Conservation (phyloP, 2,888 invertebrate genomes). For the Ochropleura plecta region DNA sequence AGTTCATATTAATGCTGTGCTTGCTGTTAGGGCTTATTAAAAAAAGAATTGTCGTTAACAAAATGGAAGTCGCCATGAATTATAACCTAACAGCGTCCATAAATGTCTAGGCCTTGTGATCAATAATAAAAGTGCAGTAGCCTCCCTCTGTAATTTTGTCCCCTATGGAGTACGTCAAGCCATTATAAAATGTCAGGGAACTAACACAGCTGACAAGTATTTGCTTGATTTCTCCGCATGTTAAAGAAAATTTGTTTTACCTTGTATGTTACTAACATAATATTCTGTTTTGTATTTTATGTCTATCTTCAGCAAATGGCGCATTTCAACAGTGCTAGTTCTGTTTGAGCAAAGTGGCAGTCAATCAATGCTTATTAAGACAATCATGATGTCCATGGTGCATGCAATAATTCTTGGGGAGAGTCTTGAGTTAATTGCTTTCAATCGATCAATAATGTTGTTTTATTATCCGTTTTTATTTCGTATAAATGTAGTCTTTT, state of each 20-base stretch:
- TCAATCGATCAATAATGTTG: slow-evolving; percentile 15
- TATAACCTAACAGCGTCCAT: neutral
- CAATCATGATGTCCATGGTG: slow-evolving; percentile 11
- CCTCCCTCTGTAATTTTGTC: slow-evolving; percentile 24
- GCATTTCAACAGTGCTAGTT: slow-evolving; percentile 1
- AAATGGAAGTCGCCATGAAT: neutral
- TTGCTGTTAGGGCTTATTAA: neutral
- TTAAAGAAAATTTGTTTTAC: slow-evolving; percentile 16
- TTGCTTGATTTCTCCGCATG: neutral
- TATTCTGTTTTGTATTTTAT: slow-evolving; percentile 5
- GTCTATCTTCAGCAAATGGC: slow-evolving; percentile 15
- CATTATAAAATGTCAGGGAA: slow-evolving; percentile 30
- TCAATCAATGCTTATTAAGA: slow-evolving; percentile 23
- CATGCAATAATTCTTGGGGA: neutral
- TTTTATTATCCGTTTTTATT: neutral
- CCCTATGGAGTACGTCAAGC: neutral
- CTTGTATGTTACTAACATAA: neutral
- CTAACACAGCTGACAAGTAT: slow-evolving; percentile 27
- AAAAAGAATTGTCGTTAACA: neutral
- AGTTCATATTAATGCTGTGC: slow-evolving; percentile 3
- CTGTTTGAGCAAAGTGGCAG: slow-evolving; percentile 19
- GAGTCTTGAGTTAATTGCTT: slow-evolving; percentile 22
- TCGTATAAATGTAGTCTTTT: neutral
- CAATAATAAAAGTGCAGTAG: slow-evolving; percentile 15
- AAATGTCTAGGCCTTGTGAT: neutral